These are phyloP conservation scores for Hyles euphorbiae DNA, from an alignment of 1,140 invertebrate species.

Conservation along the genomic window DNA sequence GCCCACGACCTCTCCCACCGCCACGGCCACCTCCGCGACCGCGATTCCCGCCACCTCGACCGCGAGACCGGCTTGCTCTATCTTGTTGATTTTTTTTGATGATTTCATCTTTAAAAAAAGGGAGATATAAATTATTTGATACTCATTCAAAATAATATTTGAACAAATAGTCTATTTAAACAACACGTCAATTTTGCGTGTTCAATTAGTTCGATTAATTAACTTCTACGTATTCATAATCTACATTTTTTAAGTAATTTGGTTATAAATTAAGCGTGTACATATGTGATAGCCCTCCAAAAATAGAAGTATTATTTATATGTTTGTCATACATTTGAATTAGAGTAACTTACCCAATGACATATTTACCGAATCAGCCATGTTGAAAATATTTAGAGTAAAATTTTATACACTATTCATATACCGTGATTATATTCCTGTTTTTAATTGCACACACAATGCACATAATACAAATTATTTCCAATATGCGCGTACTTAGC, in stretches of 20 bases:
- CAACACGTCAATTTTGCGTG: too few relatives aligned
- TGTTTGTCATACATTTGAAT: not conserved
- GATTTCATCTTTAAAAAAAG: conserved; percentile 54
- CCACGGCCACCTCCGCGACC: conserved; percentile 41
- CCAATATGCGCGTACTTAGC: too few relatives aligned
- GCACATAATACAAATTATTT: too few relatives aligned
- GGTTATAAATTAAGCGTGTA: too few relatives aligned
- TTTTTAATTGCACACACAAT: too few relatives aligned
- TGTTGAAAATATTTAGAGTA: conserved; percentile 14
- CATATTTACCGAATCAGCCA: conserved; percentile 66
- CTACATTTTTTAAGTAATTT: too few relatives aligned
- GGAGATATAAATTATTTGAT: not conserved
- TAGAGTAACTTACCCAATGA: conserved; percentile 48
- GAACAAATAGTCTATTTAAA: too few relatives aligned
- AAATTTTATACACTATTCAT: too few relatives aligned
- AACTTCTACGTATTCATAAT: too few relatives aligned
- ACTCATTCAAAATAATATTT: too few relatives aligned
- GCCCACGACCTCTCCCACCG: conserved; percentile 32
- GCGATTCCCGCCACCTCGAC: conserved; percentile 46
- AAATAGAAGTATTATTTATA: conserved; percentile 12
- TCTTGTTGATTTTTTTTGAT: conserved; percentile 50
- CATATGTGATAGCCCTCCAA: conserved; percentile 13
- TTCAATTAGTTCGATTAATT: too few relatives aligned
- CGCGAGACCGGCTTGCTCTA: conserved; percentile 47
- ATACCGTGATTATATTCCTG: too few relatives aligned